Evolutionary conservation across 2,113 vertebrate species (phyloP), one percentile per base, ranked within the genome.

Genomic region (Microtus ochrogaster): DNA sequence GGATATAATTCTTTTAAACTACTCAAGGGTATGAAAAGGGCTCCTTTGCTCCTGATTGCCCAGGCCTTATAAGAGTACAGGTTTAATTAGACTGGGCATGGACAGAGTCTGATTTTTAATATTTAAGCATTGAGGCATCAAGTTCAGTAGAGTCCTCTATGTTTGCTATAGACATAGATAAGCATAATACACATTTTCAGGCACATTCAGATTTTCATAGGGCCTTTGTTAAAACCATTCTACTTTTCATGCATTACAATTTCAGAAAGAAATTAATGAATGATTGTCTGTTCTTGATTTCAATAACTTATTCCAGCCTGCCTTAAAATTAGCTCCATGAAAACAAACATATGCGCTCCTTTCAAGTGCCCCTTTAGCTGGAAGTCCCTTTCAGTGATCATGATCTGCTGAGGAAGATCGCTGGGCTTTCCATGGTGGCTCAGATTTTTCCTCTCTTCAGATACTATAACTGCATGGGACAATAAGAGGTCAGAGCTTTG

Each of bases 51-150:
- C 5, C 41, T 24, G 55, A 21, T 21, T 58, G 8, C 55, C 87
- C 12, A 44, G 44, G 21, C 7, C 16, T 70, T 55, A 30, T 7
- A 16, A 47, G 24, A 19, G 21, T 36, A n/a, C 7, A 0, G 12
- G 3, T 28, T 66, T 61, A 33, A 9, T 49, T 22, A 2, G 4
- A 85, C 36, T 36, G 6, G 3, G 2, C 17, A n/a, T 26, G 44
- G 4, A n/a, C 30, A 5, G 8, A 58, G 19, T 11, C 17, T 86
- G 7, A 55, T 90, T 19, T 49, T 39, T 66, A 47, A 41, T 1
- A 5, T 88, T 77, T 22, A 91, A 81, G 76, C 28, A 83, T 36
- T 52, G 72, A 86, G 28, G 52, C 0, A 3, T 78, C 55, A 5
- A 24, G 79, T n/a, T 12, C 4, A 77, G 44, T n/a, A 12, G 28